Percentiles rank a stretch among this genome's conserved stretches.
Conservation (phyloP, 1,140 invertebrate species). For the Holotrichia oblita region DNA sequence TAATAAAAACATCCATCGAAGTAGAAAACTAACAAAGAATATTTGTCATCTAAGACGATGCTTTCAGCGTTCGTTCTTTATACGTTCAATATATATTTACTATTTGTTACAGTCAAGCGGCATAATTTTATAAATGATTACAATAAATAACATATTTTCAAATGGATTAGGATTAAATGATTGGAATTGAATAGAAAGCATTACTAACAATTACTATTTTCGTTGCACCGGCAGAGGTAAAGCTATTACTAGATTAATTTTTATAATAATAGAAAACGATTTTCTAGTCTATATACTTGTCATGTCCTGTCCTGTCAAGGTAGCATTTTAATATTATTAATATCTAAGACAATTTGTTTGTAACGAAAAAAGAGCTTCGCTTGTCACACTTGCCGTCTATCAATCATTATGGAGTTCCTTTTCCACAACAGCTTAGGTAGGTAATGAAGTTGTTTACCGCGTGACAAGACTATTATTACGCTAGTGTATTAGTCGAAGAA, state of each 20-base stretch:
- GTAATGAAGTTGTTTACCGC: conserved; percentile 1
- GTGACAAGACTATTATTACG: not conserved
- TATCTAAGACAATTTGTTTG: not conserved
- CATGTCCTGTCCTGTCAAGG: not conserved
- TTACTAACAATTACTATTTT: not conserved
- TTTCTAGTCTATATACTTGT: not conserved
- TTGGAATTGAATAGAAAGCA: not conserved
- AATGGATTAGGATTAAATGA: too few relatives aligned
- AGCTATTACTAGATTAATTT: not conserved
- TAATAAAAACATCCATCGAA: not conserved
- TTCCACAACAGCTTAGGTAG: not conserved
- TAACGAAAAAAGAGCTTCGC: not conserved
- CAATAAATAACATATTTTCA: too few relatives aligned
- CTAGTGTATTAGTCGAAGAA: not conserved
- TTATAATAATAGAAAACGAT: not conserved
- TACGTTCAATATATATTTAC: not conserved
- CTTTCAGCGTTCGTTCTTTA: not conserved
- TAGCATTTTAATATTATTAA: not conserved
- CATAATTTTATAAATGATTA: not conserved
- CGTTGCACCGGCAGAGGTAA: not conserved
- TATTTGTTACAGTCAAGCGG: not conserved
- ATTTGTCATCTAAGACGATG: conserved; percentile 1
- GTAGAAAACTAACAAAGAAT: conserved; percentile 15
- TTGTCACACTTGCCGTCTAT: not conserved
- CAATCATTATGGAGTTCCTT: not conserved